phyloP scores from a whole-genome alignment of 2,797 vertebrate genomes.

The Ficedula albicollis region DNA sequence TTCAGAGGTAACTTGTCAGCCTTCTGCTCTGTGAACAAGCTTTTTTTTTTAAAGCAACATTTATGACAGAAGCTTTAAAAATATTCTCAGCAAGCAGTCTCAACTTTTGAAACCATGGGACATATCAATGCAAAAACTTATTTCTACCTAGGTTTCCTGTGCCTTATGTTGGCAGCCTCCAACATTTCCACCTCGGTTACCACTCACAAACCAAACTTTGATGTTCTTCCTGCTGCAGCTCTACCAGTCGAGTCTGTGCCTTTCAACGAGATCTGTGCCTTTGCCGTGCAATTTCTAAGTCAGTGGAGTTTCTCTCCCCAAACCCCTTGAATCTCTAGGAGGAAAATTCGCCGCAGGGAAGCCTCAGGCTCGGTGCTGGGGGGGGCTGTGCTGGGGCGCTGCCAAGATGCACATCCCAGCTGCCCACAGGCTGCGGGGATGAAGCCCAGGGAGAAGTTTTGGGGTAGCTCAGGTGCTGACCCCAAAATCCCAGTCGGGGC shows the following conservation, averaged over 20 bases:
- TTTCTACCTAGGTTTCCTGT: not conserved
- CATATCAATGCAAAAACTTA: accelerated
- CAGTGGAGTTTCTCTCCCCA: not conserved
- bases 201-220: not conserved
- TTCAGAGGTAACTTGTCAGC: not conserved
- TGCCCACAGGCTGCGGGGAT: no score
- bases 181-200: not conserved
- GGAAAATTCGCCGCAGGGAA: accelerated
- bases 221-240: not conserved
- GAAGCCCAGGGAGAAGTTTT: not conserved
- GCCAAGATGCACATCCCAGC: not conserved
- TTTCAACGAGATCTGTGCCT: not conserved
- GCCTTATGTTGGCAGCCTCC: not conserved
- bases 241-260: no score
- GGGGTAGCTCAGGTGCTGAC: not conserved
- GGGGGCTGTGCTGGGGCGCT: no score
- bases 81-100: not conserved
- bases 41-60: not conserved
- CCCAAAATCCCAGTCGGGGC: accelerated
- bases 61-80: not conserved
- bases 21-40: not conserved
- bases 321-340: accelerated
- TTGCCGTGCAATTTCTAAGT: accelerated
- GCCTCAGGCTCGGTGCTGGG: not conserved
- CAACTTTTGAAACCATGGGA: accelerated